Evolutionary conservation across 2,888 invertebrate species (phyloP).

Genomic region (Andrena hattorfiana): DNA sequence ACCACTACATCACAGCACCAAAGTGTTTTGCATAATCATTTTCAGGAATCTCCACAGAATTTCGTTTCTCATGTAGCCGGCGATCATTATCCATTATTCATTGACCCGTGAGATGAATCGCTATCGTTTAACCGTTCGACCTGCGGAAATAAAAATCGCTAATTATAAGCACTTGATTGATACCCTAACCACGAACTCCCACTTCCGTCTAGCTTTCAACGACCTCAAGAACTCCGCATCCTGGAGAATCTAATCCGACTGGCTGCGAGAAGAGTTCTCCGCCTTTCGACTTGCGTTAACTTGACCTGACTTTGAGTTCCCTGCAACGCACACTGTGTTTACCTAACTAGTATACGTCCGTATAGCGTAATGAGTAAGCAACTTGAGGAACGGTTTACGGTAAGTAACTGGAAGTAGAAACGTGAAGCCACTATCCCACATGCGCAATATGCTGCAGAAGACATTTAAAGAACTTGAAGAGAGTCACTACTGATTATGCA

Average conservation of each 20-base stretch:
- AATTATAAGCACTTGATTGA: constrained; percentile 40
- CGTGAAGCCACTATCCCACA: background rate
- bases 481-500: background rate
- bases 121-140: constrained; percentile 21
- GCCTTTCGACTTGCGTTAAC: constrained; percentile 35
- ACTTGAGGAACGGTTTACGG: background rate
- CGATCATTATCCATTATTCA: constrained; percentile 42
- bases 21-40: constrained; percentile 25
- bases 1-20: background rate
- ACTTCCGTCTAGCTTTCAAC: constrained; percentile 18
- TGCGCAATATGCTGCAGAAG: background rate
- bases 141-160: constrained; percentile 22
- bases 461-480: background rate
- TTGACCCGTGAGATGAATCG: constrained; percentile 30
- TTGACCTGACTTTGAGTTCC: constrained; percentile 47
- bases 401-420: background rate
- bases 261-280: constrained; percentile 14
- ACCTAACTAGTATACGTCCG: constrained; percentile 13
- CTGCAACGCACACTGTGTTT: constrained; percentile 1
- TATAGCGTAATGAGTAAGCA: constrained; percentile 13
- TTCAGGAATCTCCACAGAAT: constrained; percentile 10
- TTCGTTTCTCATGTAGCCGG: background rate
- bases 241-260: constrained; percentile 20
- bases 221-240: background rate
- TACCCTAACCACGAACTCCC: constrained; percentile 20